Evolutionary conservation across 2,113 vertebrate genomes (phyloP).

Genomic region (Spilogale gracilis): DNA sequence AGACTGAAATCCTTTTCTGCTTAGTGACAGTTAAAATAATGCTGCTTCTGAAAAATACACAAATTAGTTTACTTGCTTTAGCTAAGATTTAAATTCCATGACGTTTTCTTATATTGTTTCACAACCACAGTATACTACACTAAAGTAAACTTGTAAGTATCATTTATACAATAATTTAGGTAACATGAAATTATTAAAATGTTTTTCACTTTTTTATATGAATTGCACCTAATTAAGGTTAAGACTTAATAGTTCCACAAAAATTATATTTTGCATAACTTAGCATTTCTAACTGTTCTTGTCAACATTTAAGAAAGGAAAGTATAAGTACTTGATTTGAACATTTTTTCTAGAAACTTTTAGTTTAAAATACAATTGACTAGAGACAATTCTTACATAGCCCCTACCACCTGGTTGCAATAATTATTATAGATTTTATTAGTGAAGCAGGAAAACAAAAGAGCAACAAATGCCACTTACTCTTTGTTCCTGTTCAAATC

Average conservation of each 20-base stretch:
- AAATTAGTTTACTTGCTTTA: constrained; percentile 18
- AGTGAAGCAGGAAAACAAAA: constrained; percentile 19
- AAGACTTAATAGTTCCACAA: background rate
- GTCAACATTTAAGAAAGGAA: background rate
- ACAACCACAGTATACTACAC: background rate
- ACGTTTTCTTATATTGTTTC: background rate
- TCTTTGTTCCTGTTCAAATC: constrained; percentile 12
- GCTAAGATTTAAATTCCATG: background rate
- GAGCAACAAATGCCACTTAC: background rate
- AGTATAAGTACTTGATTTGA: background rate
- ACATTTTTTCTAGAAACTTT: constrained; percentile 12
- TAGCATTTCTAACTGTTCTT: constrained; percentile 9
- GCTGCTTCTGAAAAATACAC: background rate
- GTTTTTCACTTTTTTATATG: constrained; percentile 14
- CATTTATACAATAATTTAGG: background rate
- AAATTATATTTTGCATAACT: background rate
- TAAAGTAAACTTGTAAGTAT: constrained; percentile 11
- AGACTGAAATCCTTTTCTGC: constrained; percentile 17
- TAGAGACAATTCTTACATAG: background rate
- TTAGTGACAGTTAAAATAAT: background rate
- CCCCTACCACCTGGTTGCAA: background rate
- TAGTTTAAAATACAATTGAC: background rate
- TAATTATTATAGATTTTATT: constrained; percentile 36
- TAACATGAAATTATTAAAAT: background rate
- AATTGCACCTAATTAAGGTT: constrained; percentile 11